phyloP scores from a whole-genome alignment of 1,140 invertebrate genomes.

The Latrodectus geometricus region DNA sequence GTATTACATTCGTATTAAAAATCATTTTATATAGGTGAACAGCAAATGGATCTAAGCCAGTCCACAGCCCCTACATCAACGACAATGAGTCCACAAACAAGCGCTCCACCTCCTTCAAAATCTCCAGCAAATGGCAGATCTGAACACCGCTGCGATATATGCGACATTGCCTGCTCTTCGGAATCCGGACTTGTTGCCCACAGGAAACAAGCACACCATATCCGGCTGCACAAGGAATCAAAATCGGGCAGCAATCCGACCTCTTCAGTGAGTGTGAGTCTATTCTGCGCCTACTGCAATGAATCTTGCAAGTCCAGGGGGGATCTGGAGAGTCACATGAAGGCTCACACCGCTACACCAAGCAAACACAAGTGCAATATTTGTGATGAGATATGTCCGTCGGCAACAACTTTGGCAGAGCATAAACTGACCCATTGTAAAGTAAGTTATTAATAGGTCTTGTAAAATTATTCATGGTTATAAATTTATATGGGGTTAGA shows the following conservation, averaged over 20 bases:
- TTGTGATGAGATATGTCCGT: slow-evolving; percentile 91
- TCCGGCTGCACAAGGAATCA: slow-evolving; percentile 62
- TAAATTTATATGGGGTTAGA: no score
- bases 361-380: slow-evolving; percentile 89
- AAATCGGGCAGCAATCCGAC: slow-evolving; percentile 66
- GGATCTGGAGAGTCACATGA: slow-evolving; percentile 91
- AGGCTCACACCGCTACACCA: slow-evolving; percentile 81
- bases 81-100: not conserved
- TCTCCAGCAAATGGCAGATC: not conserved
- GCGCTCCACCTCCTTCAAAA: not conserved
- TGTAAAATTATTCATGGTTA: not conserved
- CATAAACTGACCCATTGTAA: slow-evolving; percentile 88
- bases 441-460: slow-evolving; percentile 77
- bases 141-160: slow-evolving; percentile 68
- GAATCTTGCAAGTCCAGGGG: slow-evolving; percentile 87
- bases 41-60: not conserved
- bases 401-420: slow-evolving; percentile 84
- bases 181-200: slow-evolving; percentile 41
- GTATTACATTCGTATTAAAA: slow-evolving; percentile 60
- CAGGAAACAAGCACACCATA: slow-evolving; percentile 66
- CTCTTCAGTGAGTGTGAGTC: slow-evolving; percentile 78
- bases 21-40: slow-evolving; percentile 69
- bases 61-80: slow-evolving; percentile 36
- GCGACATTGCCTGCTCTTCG: slow-evolving; percentile 42
- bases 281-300: slow-evolving; percentile 88